Base-by-base conservation (phyloP, 2,888 invertebrate species). In the Eucera pruinosa region DNA sequence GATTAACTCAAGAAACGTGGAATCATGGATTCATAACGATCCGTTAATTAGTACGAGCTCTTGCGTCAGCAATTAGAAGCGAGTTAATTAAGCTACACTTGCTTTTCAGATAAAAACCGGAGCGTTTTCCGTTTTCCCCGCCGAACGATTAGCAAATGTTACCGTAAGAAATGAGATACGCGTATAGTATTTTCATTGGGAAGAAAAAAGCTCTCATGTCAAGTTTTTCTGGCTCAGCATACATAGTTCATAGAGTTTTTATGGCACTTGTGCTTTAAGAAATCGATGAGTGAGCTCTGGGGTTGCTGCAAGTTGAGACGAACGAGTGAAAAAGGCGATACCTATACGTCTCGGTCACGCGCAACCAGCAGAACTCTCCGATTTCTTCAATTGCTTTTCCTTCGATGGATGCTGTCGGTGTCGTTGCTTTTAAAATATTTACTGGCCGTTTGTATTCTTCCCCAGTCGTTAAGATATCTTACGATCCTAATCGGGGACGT, bases 11-110 rank as follows among this genome's bases (percentile, higher is more conserved):
- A 3, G 30, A 27, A 43, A 58, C 27, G 27, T 11, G 27, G 6
- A 43, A 15, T 18, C 7, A 0, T 20, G 13, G 4, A 15, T 23
- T 47, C 60, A 4, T 13, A 1, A 4, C n/a, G 36, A 25, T 48
- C 33, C 13, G 20, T 25, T 62, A 62, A 62, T 62, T 62, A 62
- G n/a, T 13, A 7, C 18, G 33, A 23, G 7, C 6, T 6, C 23
- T 47, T 48, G 23, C 23, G 13, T 48, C 13, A 25, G n/a, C 36
- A 25, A 25, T 62, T 48, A 48, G 48, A 23, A 11, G 33, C 33
- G n/a, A 48, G 61, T 62, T 62, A 62, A 62, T 62, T 48, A 48
- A 62, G 33, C 48, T 62, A 48, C 61, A 25, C 48, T 13, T 13
- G 48, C 20, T 3, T 6, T 5, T 2, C 23, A 23, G n/a, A 13